Evolutionary conservation across 35 echinoderm and acorn worm species (phyloP).

Genomic region (Strongylocentrotus purpuratus): DNA sequence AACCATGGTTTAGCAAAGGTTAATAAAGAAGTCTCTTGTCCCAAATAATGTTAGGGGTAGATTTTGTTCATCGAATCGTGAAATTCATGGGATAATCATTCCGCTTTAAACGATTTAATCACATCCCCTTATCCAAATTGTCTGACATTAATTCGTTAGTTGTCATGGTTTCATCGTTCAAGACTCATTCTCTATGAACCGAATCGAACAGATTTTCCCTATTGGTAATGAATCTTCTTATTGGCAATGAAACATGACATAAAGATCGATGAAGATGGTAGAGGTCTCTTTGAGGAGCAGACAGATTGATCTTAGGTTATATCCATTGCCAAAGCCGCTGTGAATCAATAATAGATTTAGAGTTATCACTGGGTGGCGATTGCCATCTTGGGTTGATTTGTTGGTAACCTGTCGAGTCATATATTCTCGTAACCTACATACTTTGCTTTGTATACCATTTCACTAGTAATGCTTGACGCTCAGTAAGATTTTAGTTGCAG

Average conservation of each 20-base stretch:
- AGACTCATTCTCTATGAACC: neutral
- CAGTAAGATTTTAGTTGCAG: no score
- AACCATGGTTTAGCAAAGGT: no score
- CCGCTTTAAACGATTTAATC: neutral
- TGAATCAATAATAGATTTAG: neutral
- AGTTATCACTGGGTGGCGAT: neutral
- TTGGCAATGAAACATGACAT: constrained; percentile 11
- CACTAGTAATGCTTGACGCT: no score
- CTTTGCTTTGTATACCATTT: neutral
- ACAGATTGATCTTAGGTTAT: neutral
- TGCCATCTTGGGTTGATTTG: neutral
- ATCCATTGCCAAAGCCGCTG: neutral
- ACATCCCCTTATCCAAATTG: neutral
- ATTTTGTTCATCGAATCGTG: no score
- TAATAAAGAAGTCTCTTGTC: no score
- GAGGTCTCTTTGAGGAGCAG: neutral
- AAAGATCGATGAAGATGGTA: neutral
- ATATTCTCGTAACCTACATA: neutral
- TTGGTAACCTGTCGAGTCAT: neutral
- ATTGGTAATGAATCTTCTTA: neutral
- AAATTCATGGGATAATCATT: no score
- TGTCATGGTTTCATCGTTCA: neutral
- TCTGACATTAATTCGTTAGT: neutral
- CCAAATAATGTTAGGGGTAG: no score
- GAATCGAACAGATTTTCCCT: neutral